Evolutionary conservation across 2,113 vertebrate genomes (phyloP).

Genomic region (Callithrix jacchus): DNA sequence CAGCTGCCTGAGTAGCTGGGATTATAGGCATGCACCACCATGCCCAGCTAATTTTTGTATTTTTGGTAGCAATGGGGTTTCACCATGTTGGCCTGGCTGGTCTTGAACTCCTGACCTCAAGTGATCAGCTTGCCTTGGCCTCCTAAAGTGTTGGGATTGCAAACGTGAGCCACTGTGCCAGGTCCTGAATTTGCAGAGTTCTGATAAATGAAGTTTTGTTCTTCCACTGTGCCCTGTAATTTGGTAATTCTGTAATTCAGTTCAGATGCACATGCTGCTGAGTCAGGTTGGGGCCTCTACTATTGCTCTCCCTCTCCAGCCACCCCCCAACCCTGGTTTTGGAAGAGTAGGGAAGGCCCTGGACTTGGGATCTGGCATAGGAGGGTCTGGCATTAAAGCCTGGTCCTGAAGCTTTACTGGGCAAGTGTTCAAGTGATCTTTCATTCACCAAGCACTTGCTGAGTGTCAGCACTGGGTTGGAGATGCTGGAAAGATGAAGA

Average conservation of each 20-base stretch:
- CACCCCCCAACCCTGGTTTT: rapidly evolving
- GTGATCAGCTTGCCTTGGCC: no score
- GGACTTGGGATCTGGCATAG: background rate
- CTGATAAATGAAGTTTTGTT: background rate
- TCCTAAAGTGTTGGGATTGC: no score
- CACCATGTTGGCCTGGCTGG: no score
- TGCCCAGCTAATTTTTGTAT: no score
- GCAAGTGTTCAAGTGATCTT: background rate
- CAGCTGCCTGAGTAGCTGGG: no score
- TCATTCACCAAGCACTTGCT: background rate
- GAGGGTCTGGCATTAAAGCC: background rate
- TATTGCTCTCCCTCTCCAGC: background rate
- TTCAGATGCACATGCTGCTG: background rate
- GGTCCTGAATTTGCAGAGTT: background rate
- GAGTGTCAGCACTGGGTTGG: background rate
- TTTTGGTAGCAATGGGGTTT: no score
- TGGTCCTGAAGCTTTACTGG: background rate
- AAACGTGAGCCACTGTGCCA: no score
- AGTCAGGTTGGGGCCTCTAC: background rate
- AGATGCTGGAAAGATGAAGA: background rate
- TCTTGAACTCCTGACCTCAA: no score
- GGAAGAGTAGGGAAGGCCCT: background rate
- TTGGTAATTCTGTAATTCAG: background rate
- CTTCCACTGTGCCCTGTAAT: background rate
- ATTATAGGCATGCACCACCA: no score